Conservation (phyloP, 2,113 vertebrate genomes). For the Rostratula benghalensis region DNA sequence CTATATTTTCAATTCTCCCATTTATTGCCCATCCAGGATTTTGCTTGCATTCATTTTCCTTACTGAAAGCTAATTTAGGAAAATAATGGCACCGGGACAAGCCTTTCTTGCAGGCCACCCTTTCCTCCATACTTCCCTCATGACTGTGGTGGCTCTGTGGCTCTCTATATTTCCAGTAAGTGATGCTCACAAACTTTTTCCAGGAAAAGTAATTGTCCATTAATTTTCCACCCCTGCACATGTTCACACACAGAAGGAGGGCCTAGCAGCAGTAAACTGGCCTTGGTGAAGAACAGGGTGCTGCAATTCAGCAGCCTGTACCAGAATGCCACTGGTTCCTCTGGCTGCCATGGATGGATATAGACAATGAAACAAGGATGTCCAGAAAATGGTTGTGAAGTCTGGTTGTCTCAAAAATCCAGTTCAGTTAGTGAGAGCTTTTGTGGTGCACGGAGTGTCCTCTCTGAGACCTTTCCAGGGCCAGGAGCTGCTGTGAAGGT, state of each 20-base stretch:
- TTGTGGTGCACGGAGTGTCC: neutral
- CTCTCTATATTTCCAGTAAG: neutral
- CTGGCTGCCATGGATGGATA: neutral
- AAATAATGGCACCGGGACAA: neutral
- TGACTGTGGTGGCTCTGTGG: fast-evolving
- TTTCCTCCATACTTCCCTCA: fast-evolving
- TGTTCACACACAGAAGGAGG: neutral
- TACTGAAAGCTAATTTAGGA: neutral
- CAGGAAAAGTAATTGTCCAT: neutral
- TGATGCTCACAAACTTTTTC: neutral
- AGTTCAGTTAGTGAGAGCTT: neutral
- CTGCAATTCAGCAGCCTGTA: neutral
- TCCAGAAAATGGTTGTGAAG: neutral
- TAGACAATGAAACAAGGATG: fast-evolving
- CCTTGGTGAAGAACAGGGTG: neutral
- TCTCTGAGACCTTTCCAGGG: neutral
- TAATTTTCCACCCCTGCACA: neutral
- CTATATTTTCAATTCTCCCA: neutral
- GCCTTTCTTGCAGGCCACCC: neutral
- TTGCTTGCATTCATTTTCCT: neutral
- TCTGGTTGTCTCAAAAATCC: neutral
- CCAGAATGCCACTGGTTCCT: neutral
- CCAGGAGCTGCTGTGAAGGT: neutral
- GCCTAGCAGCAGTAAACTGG: neutral
- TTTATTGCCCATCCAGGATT: neutral